phyloP scores from a whole-genome alignment of 2,113 vertebrate genomes.

The Oreamnos americanus region DNA sequence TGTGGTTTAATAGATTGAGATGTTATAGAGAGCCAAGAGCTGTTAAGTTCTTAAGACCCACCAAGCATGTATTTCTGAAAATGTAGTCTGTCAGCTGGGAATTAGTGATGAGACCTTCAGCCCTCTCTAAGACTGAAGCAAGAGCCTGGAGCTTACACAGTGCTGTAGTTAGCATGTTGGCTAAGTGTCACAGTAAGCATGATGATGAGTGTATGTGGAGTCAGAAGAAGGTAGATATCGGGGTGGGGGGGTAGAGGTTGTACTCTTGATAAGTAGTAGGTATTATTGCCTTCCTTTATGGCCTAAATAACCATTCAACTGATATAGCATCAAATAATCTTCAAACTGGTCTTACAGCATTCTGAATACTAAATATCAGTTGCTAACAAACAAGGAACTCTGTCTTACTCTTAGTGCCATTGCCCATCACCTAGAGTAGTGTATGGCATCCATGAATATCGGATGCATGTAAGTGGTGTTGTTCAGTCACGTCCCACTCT shows the following conservation, averaged over 20 bases:
- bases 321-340: neutral
- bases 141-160: neutral
- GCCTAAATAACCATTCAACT: neutral
- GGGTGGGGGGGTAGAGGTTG: neutral
- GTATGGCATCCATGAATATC: neutral
- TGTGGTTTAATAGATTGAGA: neutral
- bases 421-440: neutral
- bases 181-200: neutral
- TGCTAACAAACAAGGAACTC: neutral
- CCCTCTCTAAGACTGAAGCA: neutral
- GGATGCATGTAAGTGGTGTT: neutral
- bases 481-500: neutral
- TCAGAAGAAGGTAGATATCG: neutral
- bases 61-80: neutral
- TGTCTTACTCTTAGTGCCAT: neutral
- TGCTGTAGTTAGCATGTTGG: neutral
- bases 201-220: neutral
- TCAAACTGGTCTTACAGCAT: neutral
- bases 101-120: neutral
- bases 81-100: neutral
- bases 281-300: neutral
- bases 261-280: neutral
- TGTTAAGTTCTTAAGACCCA: neutral
- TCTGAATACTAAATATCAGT: neutral
- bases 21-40: neutral